phyloP scores from a whole-genome alignment of 2,888 invertebrate genomes.

The Pedicia rivosa region DNA sequence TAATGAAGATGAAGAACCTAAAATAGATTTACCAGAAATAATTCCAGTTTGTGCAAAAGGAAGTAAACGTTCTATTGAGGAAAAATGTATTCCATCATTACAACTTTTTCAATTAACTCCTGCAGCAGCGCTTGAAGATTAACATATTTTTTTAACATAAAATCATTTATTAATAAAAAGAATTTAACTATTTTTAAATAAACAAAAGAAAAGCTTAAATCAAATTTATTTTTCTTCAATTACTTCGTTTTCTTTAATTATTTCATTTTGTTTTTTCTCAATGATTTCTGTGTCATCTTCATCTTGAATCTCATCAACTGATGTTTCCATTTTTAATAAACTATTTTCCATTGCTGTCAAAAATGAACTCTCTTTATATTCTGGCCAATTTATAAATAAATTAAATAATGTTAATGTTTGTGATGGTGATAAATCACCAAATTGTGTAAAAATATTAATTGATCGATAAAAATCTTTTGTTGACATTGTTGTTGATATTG shows the following conservation, averaged over 20 bases:
- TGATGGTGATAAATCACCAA: constrained; percentile 45
- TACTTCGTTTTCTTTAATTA: not conserved
- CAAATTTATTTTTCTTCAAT: too few species aligned
- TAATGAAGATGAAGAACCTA: constrained; percentile 13
- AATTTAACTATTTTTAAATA: too few species aligned
- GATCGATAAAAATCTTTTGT: constrained; percentile 30
- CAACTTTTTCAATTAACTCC: too few species aligned
- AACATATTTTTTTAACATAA: too few species aligned
- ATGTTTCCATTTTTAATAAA: constrained; percentile 33
- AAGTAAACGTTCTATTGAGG: constrained; percentile 17
- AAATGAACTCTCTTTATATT: constrained; percentile 47
- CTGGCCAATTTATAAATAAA: constrained; percentile 41
- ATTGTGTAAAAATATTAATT: constrained; percentile 54
- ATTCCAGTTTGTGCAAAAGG: constrained; percentile 21
- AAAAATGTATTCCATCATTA: constrained; percentile 15
- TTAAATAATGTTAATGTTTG: constrained; percentile 49
- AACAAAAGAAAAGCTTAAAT: too few species aligned
- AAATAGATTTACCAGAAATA: constrained; percentile 7
- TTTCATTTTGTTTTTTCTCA: not conserved
- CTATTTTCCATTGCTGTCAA: constrained; percentile 45
- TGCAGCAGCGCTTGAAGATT: too few species aligned
- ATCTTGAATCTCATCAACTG: constrained; percentile 21
- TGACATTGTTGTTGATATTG: constrained; percentile 19
- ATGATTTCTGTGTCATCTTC: constrained; percentile 24
- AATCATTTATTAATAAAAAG: too few species aligned